Evolutionary conservation across 1,140 invertebrate genomes (phyloP), one percentile per base, ranked within the genome.

Genomic region (Oncopeltus fasciatus): DNA sequence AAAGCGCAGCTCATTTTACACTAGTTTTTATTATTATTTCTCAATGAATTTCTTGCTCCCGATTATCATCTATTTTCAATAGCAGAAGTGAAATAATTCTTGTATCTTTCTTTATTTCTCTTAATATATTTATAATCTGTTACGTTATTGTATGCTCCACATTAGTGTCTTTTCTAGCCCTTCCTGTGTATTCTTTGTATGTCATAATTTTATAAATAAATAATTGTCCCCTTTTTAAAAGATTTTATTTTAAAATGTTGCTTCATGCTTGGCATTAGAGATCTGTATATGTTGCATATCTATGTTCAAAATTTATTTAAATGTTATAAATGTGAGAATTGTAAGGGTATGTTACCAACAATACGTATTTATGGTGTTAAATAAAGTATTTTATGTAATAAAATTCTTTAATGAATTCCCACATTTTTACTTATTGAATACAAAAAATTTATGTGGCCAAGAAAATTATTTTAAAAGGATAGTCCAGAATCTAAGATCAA

Each of bases 261-360:
- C 49, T 53, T 53, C 18, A 24, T 53, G 49, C 49, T 53, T 53
- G 49, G 14, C 20, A 53, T 24, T 53, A 53, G 49, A 53, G 44
- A 46, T 46, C 44, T 53, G 49, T 53, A 53, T 53, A 53, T 24
- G 5, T 24, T 53, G 24, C 49, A 24, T 27, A 53, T 27, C 5
- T 53, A 53, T 53, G 49, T 53, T 53, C 21, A 53, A 53, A 26
- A 53, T 53, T 53, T 53, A 53, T 53, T 53, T 53, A 53, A 53
- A 53, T 53, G 49, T 53, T 53, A 24, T 53, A 24, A 24, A 53
- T 53, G 49, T 53, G 49, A 53, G 20, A 53, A 53, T 26, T 53
- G 49, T 53, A 53, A 24, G 24, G 49, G 24, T 53, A 24, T 53
- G 49, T 53, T 53, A 53, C 21, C 21, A 53, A 24, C 24, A 53